phyloP scores from a whole-genome alignment of 2,797 vertebrate genomes.

The Borostomias antarcticus region DNA sequence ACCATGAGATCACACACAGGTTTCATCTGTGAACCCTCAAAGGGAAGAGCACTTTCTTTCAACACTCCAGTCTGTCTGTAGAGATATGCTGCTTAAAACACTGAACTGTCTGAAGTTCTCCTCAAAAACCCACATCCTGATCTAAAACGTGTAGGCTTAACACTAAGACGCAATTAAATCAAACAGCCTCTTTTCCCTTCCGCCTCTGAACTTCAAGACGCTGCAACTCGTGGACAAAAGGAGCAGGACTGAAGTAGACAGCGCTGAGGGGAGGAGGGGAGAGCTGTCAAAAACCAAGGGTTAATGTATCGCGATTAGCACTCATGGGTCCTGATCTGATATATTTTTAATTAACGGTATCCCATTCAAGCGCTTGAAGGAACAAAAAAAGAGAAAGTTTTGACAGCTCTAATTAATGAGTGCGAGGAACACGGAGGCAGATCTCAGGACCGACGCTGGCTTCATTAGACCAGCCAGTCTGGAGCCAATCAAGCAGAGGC shows the following conservation, averaged over 20 bases:
- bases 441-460: slow-evolving; percentile 59
- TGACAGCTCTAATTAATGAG: slow-evolving; percentile 85
- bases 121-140: slow-evolving; percentile 62
- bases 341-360: slow-evolving; percentile 85
- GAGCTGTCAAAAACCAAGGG: slow-evolving; percentile 58
- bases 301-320: slow-evolving; percentile 65
- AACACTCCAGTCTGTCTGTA: slow-evolving; percentile 59
- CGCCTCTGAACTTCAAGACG: slow-evolving; percentile 72
- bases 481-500: slow-evolving; percentile 77
- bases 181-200: slow-evolving; percentile 39
- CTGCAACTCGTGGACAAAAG: slow-evolving; percentile 75
- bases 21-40: slow-evolving; percentile 6
- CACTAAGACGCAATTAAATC: slow-evolving; percentile 76
- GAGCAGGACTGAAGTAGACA: slow-evolving; percentile 62
- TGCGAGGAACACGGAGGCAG: slow-evolving; percentile 56
- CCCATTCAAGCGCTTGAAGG: slow-evolving; percentile 81
- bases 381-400: slow-evolving; percentile 76
- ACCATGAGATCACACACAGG: slow-evolving; percentile 75
- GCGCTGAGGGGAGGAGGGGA: not conserved
- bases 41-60: slow-evolving; percentile 53
- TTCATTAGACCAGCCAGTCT: slow-evolving; percentile 77
- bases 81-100: slow-evolving; percentile 65
- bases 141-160: slow-evolving; percentile 50
- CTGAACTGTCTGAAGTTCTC: slow-evolving; percentile 69
- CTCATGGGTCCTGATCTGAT: slow-evolving; percentile 82